Evolutionary conservation across 2,113 vertebrate species (phyloP).

Genomic region (Ovibos moschatus): DNA sequence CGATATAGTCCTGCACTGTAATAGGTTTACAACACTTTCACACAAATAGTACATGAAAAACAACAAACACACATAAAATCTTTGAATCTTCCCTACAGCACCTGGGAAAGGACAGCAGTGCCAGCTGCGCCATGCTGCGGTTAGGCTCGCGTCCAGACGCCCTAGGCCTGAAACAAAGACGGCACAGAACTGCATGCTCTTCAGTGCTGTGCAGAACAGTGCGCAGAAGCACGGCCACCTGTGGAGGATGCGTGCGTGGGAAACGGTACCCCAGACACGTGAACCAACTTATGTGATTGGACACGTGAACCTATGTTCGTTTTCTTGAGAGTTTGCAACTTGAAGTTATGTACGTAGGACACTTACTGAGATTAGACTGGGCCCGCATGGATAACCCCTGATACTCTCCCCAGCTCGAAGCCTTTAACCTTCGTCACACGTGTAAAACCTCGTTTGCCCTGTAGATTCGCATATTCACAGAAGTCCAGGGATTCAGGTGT

Average conservation of each 20-base stretch:
- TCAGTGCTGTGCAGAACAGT: background rate
- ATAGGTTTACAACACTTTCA: background rate
- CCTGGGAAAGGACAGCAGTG: background rate
- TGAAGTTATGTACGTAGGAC: background rate
- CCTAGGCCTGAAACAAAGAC: background rate
- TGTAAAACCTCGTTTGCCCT: background rate
- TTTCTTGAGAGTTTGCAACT: background rate
- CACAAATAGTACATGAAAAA: background rate
- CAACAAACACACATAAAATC: background rate
- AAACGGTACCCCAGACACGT: background rate
- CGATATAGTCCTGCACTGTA: background rate
- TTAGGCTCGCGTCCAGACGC: rapidly evolving
- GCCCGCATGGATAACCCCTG: background rate
- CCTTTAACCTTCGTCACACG: no score
- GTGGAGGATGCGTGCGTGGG: background rate
- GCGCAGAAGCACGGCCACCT: background rate
- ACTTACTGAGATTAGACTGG: background rate
- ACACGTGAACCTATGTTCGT: background rate
- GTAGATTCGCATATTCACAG: background rate
- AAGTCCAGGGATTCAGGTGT: background rate
- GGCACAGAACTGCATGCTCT: rapidly evolving
- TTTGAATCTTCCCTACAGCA: background rate
- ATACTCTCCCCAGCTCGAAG: background rate
- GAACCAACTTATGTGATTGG: background rate
- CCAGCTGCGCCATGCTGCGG: background rate